These are phyloP conservation scores for Gymnobelideus leadbeateri DNA, from an alignment of 2,113 vertebrate species.

Conservation along the genomic window DNA sequence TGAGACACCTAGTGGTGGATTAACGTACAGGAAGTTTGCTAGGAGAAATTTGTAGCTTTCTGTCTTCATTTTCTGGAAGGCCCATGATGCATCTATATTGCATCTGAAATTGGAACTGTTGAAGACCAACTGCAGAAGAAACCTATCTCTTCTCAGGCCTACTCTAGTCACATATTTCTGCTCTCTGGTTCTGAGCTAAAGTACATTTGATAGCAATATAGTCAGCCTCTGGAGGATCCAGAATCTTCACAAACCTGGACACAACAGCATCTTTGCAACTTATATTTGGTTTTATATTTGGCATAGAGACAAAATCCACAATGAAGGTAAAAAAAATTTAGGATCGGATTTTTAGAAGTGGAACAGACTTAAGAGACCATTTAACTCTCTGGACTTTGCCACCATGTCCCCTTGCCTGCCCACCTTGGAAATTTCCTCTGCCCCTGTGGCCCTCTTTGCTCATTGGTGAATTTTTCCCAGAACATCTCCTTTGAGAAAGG, in stretches of 20 bases:
- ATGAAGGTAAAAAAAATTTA: neutral
- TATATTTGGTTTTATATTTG: neutral
- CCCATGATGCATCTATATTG: neutral
- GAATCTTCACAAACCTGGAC: neutral
- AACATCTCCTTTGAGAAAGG: neutral
- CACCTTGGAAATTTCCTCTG: neutral
- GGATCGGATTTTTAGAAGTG: neutral
- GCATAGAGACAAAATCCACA: neutral
- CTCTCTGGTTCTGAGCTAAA: neutral
- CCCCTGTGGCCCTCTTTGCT: neutral
- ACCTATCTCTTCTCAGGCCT: neutral
- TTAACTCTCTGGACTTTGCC: neutral
- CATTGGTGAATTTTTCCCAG: neutral
- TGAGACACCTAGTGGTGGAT: neutral
- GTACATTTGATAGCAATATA: neutral
- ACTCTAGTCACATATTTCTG: neutral
- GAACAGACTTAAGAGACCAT: neutral
- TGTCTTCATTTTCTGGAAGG: neutral
- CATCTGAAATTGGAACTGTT: neutral
- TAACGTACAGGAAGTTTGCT: neutral
- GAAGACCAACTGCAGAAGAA: neutral
- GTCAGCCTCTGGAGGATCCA: neutral
- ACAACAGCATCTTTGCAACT: neutral
- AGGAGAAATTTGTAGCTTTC: neutral
- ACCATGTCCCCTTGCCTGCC: neutral